Percentiles rank a stretch among this genome's conserved stretches.
Conservation (phyloP, 2,888 invertebrate species). For the Macaria notata region DNA sequence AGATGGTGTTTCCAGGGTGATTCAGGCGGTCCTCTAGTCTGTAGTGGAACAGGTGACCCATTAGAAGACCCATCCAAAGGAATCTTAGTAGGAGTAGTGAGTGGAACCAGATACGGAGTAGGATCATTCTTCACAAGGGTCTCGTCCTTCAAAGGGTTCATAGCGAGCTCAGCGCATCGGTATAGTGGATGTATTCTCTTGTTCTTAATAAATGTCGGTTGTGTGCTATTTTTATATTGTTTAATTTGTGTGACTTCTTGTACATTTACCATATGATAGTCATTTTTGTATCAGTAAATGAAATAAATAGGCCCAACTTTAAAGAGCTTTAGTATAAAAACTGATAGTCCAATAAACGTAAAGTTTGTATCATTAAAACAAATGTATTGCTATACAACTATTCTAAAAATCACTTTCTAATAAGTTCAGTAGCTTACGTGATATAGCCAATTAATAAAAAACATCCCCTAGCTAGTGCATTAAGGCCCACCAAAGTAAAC, state of each 20-base stretch:
- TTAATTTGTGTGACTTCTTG: constrained; percentile 37
- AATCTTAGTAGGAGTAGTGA: constrained; percentile 45
- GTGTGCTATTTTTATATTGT: constrained; percentile 49
- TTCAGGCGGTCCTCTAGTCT: constrained; percentile 65
- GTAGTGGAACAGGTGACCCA: constrained; percentile 42
- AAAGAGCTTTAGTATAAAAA: no score
- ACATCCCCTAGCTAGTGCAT: no score
- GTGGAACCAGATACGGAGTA: constrained; percentile 11
- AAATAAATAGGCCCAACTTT: no score
- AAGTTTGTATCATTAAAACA: no score
- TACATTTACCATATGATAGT: no score
- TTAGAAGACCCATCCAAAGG: constrained; percentile 39
- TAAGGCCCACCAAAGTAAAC: no score
- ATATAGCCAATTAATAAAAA: no score
- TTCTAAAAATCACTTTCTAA: no score
- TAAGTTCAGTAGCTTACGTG: no score
- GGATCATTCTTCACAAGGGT: constrained; percentile 46
- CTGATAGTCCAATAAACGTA: no score
- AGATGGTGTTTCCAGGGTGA: constrained; percentile 49
- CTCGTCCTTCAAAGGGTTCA: constrained; percentile 28
- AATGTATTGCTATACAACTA: no score
- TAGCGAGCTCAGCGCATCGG: constrained; percentile 6
- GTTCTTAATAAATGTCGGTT: constrained; percentile 37
- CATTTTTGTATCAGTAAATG: not conserved
- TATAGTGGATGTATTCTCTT: constrained; percentile 4